phyloP scores from a whole-genome alignment of 1,140 invertebrate species.

The Drosophila rhopaloa region DNA sequence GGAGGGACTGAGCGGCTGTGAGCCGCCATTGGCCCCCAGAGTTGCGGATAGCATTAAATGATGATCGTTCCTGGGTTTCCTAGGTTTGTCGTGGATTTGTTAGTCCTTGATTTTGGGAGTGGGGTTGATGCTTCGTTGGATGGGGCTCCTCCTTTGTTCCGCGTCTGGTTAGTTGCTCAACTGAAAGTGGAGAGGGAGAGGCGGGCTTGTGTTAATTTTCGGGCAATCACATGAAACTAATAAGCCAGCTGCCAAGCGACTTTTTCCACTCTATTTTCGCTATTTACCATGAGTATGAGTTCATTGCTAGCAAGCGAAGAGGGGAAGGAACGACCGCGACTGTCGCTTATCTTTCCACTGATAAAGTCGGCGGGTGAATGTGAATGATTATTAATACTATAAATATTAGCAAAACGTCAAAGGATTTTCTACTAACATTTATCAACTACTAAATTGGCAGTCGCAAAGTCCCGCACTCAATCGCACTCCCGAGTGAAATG shows the following conservation, averaged over 20 bases:
- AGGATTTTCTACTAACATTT: constrained; percentile 67
- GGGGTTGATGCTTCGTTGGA: not conserved
- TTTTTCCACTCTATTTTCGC: constrained; percentile 49
- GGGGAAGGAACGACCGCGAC: constrained; percentile 20
- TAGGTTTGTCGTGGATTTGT: constrained; percentile 24
- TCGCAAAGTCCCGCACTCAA: constrained; percentile 14
- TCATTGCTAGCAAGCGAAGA: constrained; percentile 42
- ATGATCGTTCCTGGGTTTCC: constrained; percentile 31
- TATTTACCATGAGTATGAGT: constrained; percentile 46
- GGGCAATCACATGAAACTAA: constrained; percentile 67
- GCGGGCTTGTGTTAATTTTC: constrained; percentile 61
- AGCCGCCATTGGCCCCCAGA: constrained; percentile 74
- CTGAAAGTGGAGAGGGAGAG: constrained; percentile 44
- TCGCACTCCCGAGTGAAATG: constrained; percentile 10
- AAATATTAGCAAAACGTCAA: constrained; percentile 75
- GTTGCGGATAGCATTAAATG: constrained; percentile 77
- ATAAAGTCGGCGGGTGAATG: constrained; percentile 50
- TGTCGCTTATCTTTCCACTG: constrained; percentile 57
- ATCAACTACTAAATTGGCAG: constrained; percentile 57
- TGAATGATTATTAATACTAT: constrained; percentile 79
- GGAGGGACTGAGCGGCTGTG: constrained; percentile 78
- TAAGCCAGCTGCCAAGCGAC: constrained; percentile 58
- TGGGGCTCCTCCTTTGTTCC: constrained; percentile 28
- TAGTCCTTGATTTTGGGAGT: constrained; percentile 1
- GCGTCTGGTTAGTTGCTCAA: constrained; percentile 47